These are phyloP conservation scores for Urocyon cinereoargenteus DNA, from an alignment of 2,797 vertebrate species.

Conservation along the genomic window DNA sequence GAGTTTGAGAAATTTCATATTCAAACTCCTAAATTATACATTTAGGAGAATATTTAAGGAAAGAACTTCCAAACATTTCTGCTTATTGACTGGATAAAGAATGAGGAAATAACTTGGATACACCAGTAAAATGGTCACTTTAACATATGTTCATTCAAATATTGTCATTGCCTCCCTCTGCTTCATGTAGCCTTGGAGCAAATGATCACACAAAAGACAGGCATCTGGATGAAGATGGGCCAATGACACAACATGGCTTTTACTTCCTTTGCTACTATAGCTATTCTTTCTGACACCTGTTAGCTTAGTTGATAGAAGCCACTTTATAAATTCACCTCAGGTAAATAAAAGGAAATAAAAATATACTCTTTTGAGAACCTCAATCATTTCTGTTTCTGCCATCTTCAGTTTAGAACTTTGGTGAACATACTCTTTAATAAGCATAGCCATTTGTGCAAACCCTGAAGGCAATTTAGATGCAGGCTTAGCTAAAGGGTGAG, in stretches of 20 bases:
- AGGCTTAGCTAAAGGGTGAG: slow-evolving; percentile 69
- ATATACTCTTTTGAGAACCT: slow-evolving; percentile 88
- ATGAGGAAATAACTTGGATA: not conserved
- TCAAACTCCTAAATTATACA: not conserved
- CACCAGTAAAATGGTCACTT: slow-evolving; percentile 10
- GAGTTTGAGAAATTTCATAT: not conserved
- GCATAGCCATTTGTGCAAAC: slow-evolving; percentile 87
- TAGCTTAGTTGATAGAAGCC: slow-evolving; percentile 71
- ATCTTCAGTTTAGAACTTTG: slow-evolving; percentile 87
- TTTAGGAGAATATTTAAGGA: not conserved
- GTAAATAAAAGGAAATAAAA: slow-evolving; percentile 80
- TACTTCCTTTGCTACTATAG: slow-evolving; percentile 78
- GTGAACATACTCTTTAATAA: slow-evolving; percentile 89
- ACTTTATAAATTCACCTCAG: slow-evolving; percentile 89
- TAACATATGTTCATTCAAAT: slow-evolving; percentile 69
- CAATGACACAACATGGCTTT: slow-evolving; percentile 89
- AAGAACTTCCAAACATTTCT: not conserved
- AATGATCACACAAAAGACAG: slow-evolving; percentile 86
- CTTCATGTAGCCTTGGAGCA: slow-evolving; percentile 87
- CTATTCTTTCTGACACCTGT: slow-evolving; percentile 75
- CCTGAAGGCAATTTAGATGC: slow-evolving; percentile 72
- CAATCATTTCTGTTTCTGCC: slow-evolving; percentile 87
- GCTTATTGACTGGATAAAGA: not conserved
- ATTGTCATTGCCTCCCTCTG: slow-evolving; percentile 75
- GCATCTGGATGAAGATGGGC: slow-evolving; percentile 86